Evolutionary conservation across 2,797 vertebrate genomes (phyloP).

Genomic region (Anisognathus igniventris): DNA sequence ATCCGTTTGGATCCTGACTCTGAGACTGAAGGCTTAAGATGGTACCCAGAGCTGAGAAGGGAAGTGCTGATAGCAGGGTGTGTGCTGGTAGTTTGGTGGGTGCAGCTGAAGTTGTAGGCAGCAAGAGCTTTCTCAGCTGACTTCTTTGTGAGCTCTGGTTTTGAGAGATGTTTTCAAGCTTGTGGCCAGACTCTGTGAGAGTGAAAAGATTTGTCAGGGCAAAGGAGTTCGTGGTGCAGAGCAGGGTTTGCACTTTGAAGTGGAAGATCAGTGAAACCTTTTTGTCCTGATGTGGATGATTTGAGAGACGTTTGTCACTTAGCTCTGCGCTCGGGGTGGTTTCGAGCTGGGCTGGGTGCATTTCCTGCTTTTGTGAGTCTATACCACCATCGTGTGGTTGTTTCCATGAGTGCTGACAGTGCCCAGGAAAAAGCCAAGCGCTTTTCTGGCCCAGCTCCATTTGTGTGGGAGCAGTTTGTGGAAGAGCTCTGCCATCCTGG

Average conservation of each 20-base stretch:
- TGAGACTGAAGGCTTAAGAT: background rate
- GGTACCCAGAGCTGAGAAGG: background rate
- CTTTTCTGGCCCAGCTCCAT: too few relatives aligned
- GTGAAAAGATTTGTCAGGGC: background rate
- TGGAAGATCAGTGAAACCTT: background rate
- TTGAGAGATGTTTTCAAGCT: background rate
- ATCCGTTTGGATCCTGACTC: background rate
- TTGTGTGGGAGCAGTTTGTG: background rate
- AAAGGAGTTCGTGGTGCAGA: background rate
- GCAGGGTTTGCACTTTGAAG: background rate
- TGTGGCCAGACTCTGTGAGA: background rate
- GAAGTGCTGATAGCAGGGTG: background rate
- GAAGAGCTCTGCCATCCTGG: background rate
- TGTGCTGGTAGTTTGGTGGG: background rate
- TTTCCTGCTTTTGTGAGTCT: background rate
- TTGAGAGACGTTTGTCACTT: background rate
- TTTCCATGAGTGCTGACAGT: background rate
- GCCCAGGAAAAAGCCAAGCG: background rate
- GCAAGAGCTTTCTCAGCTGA: background rate
- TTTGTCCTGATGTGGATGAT: background rate
- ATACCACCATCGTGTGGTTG: background rate
- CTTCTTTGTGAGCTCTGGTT: background rate
- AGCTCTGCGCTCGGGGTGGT: fast-evolving
- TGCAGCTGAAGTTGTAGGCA: background rate
- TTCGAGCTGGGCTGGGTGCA: background rate